Base-by-base conservation (phyloP, 2,113 vertebrate species). In the Tupaia tana region DNA sequence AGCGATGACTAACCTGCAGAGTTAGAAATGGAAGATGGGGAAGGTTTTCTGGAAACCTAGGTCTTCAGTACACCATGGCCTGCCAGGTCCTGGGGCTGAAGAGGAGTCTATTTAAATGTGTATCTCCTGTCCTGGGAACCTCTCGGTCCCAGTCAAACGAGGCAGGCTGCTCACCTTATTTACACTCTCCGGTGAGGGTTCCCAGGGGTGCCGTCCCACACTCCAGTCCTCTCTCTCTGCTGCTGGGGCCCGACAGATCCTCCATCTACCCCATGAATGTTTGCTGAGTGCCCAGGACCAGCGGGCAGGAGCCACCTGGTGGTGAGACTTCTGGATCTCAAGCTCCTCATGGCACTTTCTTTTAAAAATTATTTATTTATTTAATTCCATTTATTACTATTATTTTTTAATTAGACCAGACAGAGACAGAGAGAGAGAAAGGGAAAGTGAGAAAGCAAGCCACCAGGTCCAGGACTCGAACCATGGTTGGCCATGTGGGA, bases 261-360 rank as follows among this genome's bases (percentile, higher is more conserved):
- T 31, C 19, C 9, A 0, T n/a, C 52, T 56, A 4, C 52, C 82
- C 75, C 0, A 0, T 0, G 79, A 27, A 2, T 11, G 12, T 64
- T 64, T 43, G 1, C 69, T 0, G 2, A 13, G n/a, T 0, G 58
- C 25, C 43, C 20, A 1, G 2, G 13, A 9, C 4, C 71, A 5
- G 25, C 1, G 31, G 34, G 59, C 8, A 15, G 0, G 1, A 16
- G 27, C 34, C 52, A 43, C 15, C 20, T 7, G 86, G 16, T 19
- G 43, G 27, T 63, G 58, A 52, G 64, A 25, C 18, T 2, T 22
- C 20, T 2, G 2, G 14, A 2, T 85, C 19, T n/a, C 58, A 43
- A 31, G 11, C 18, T 54, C 18, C 4, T 43, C 9, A 0, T 1
- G 34, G 83, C 43, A 43, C 43, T 43, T 43, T 43, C 43, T 43